Evolutionary conservation across 37 sponge, comb jelly and placozoan genomes (phyloP).

Genomic region (Ephydatia muelleri): DNA sequence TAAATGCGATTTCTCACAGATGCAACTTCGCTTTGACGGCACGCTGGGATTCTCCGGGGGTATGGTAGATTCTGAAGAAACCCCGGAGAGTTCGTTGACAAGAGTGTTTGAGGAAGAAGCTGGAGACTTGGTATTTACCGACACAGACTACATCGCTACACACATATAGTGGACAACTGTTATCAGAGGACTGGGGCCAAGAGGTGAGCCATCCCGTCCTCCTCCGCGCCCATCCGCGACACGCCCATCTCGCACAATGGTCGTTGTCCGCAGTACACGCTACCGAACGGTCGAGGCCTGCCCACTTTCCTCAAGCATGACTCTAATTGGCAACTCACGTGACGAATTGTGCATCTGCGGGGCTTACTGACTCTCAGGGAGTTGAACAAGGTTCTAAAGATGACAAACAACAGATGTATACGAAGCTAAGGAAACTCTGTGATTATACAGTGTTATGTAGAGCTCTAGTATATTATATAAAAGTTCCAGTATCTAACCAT

Average conservation of each 20-base stretch:
- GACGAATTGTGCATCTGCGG: slow-evolving; percentile 28
- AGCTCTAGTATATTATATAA: too few species aligned
- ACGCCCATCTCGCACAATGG: too few species aligned
- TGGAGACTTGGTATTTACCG: slow-evolving; percentile 16
- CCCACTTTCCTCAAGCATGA: slow-evolving; percentile 69
- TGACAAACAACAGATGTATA: background rate
- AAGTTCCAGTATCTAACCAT: too few species aligned
- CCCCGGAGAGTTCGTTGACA: slow-evolving; percentile 55
- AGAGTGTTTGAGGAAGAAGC: slow-evolving; percentile 67
- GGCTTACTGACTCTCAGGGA: slow-evolving; percentile 38
- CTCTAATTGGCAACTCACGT: slow-evolving; percentile 72
- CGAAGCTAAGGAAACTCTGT: too few species aligned
- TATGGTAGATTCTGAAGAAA: slow-evolving; percentile 74
- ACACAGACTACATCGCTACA: slow-evolving; percentile 54
- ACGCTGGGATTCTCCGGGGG: slow-evolving; percentile 89
- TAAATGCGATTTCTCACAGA: too few species aligned
- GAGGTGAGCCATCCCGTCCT: slow-evolving; percentile 51
- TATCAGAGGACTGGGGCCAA: slow-evolving; percentile 58
- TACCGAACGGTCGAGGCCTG: slow-evolving; percentile 86
- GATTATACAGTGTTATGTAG: too few species aligned
- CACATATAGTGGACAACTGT: slow-evolving; percentile 36
- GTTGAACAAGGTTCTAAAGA: slow-evolving; percentile 33
- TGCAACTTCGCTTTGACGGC: slow-evolving; percentile 93
- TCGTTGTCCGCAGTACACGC: slow-evolving; percentile 72
- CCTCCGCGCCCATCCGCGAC: too few species aligned